phyloP scores from a whole-genome alignment of 2,888 invertebrate genomes.

The Morinoia aosen region DNA sequence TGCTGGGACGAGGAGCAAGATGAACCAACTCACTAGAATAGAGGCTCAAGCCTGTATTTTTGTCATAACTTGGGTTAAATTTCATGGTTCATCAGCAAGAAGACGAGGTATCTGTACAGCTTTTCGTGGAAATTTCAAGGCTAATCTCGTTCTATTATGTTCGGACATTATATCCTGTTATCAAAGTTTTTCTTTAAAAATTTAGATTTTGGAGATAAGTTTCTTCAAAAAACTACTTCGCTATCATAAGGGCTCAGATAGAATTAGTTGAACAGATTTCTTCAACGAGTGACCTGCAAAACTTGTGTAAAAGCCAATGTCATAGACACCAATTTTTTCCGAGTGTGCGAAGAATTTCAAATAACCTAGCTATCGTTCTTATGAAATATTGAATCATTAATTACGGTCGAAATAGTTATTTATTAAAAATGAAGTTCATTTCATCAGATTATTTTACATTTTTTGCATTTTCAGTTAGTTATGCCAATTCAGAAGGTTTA shows the following conservation, averaged over 20 bases:
- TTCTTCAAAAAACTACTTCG: background rate
- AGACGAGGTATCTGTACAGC: background rate
- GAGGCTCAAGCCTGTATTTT: background rate
- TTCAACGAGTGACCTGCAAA: background rate
- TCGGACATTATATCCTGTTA: background rate
- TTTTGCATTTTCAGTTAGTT: too few relatives aligned
- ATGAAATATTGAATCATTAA: too few relatives aligned
- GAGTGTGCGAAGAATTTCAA: too few relatives aligned
- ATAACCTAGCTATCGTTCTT: too few relatives aligned
- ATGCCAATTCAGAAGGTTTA: background rate
- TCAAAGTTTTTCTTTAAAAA: background rate
- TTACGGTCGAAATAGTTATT: too few relatives aligned
- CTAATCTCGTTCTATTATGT: background rate
- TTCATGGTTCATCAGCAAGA: background rate
- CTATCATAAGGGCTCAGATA: background rate
- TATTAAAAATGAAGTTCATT: too few relatives aligned
- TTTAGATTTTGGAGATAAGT: background rate
- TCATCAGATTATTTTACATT: too few relatives aligned
- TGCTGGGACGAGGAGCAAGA: background rate
- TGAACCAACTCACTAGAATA: background rate
- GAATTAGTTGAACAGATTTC: background rate
- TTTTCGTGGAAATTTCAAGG: constrained; percentile 2
- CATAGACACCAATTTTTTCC: background rate
- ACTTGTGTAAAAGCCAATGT: background rate
- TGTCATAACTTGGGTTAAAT: background rate